Evolutionary conservation across 2,888 invertebrate species (phyloP).

Genomic region (Cryptocheilus praepositus): DNA sequence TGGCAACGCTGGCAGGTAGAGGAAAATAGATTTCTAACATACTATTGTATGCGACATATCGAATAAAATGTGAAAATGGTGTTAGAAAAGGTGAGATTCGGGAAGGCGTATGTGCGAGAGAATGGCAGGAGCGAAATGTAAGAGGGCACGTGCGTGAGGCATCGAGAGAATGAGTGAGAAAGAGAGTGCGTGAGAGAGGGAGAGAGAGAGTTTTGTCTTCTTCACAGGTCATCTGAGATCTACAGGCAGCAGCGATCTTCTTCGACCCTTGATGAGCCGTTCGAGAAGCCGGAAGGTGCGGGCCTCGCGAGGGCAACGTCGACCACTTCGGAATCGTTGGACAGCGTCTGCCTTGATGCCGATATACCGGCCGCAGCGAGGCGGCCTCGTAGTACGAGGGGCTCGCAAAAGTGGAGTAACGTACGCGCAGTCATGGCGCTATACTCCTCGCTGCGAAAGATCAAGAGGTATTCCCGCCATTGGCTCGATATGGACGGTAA

Average conservation of each 20-base stretch:
- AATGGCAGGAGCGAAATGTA: too few relatives aligned
- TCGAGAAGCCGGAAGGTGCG: constrained; percentile 8
- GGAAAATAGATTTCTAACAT: too few relatives aligned
- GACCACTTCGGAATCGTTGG: constrained; percentile 68
- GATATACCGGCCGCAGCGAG: constrained; percentile 60
- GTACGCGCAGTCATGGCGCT: constrained; percentile 92
- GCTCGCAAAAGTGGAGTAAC: constrained; percentile 88
- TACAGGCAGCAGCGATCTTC: constrained; percentile 45
- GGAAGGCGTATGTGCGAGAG: too few relatives aligned
- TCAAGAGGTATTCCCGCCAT: constrained; percentile 83
- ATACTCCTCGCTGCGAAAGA: constrained; percentile 91
- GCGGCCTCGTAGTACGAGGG: constrained; percentile 67
- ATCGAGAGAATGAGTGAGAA: too few relatives aligned
- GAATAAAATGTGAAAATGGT: too few relatives aligned
- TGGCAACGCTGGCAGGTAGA: too few relatives aligned
- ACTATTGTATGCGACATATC: too few relatives aligned
- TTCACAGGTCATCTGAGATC: constrained; percentile 68
- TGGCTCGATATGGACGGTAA: constrained; percentile 56
- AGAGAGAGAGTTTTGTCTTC: constrained; percentile 55
- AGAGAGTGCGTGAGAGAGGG: neutral
- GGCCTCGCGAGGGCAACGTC: constrained; percentile 49
- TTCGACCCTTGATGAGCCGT: constrained; percentile 16
- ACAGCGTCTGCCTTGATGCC: constrained; percentile 65
- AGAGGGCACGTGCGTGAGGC: too few relatives aligned
- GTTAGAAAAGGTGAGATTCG: neutral